Conservation (phyloP, 1,140 invertebrate genomes). For the Zaprionus ornatus region DNA sequence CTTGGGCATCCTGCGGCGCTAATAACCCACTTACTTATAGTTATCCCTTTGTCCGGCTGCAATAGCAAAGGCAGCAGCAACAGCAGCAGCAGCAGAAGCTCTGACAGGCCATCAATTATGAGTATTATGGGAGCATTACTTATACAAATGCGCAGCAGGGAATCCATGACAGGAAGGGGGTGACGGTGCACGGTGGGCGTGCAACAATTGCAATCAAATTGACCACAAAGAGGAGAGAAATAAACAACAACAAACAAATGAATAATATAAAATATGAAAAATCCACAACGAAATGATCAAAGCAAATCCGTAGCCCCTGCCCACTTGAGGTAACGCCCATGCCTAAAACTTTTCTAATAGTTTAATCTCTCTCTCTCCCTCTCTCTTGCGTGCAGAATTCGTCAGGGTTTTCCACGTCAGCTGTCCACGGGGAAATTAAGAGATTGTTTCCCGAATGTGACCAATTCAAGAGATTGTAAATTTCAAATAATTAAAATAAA, state of each 20-base stretch:
- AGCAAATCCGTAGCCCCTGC: neutral
- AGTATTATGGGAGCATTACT: constrained; percentile 46
- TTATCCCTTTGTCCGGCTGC: constrained; percentile 70
- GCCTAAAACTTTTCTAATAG: constrained; percentile 26
- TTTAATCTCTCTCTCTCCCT: neutral
- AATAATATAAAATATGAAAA: constrained; percentile 4
- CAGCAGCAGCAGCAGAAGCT: constrained; percentile 17
- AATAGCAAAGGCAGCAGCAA: constrained; percentile 31
- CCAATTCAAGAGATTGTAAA: constrained; percentile 18
- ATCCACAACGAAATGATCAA: constrained; percentile 42
- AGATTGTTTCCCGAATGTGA: constrained; percentile 11
- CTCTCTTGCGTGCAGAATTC: constrained; percentile 8
- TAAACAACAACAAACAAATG: constrained; percentile 20
- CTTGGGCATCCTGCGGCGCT: constrained; percentile 70
- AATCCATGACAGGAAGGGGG: neutral
- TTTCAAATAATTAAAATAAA: constrained; percentile 16
- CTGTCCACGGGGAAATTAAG: constrained; percentile 26
- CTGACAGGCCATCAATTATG: constrained; percentile 66
- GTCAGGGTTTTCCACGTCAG: constrained; percentile 34
- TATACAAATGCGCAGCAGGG: constrained; percentile 26
- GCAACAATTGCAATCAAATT: constrained; percentile 53
- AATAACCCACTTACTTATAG: constrained; percentile 82
- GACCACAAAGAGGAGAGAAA: constrained; percentile 34
- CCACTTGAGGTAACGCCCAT: neutral
- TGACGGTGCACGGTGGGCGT: constrained; percentile 1